phyloP scores from a whole-genome alignment of 2,888 invertebrate species.

The Drosophila subsilvestris region DNA sequence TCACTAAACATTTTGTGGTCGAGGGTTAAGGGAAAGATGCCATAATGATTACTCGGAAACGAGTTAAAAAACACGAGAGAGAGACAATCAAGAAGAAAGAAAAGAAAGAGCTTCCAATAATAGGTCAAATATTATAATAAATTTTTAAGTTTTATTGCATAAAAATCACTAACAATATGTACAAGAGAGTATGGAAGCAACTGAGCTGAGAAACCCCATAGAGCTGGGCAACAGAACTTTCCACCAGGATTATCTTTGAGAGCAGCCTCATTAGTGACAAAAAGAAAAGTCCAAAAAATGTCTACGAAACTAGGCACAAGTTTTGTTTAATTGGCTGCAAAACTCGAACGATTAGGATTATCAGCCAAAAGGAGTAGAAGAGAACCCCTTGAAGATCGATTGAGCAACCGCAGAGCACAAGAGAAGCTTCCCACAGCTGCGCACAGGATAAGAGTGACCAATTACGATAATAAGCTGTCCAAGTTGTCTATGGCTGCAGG shows the following conservation, averaged over 20 bases:
- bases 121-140: background rate
- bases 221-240: too few relatives aligned
- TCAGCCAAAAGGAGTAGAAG: background rate
- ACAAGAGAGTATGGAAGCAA: too few relatives aligned
- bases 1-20: slow-evolving; percentile 13
- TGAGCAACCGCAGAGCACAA: slow-evolving; percentile 6
- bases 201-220: background rate
- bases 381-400: background rate
- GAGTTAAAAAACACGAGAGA: background rate
- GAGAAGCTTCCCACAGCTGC: slow-evolving; percentile 38
- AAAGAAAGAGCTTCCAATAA: background rate
- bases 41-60: slow-evolving; percentile 23
- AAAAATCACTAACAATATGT: too few relatives aligned
- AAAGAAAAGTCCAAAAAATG: background rate
- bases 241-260: background rate
- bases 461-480: slow-evolving; percentile 45
- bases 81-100: background rate
- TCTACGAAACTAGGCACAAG: background rate
- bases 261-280: background rate
- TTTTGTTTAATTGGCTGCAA: background rate
- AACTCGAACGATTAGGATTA: background rate
- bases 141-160: too few relatives aligned
- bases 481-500: slow-evolving; percentile 19
- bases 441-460: slow-evolving; percentile 3
- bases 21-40: slow-evolving; percentile 15